Evolutionary conservation across 2,113 vertebrate genomes (phyloP).

Genomic region (Galemys pyrenaicus): DNA sequence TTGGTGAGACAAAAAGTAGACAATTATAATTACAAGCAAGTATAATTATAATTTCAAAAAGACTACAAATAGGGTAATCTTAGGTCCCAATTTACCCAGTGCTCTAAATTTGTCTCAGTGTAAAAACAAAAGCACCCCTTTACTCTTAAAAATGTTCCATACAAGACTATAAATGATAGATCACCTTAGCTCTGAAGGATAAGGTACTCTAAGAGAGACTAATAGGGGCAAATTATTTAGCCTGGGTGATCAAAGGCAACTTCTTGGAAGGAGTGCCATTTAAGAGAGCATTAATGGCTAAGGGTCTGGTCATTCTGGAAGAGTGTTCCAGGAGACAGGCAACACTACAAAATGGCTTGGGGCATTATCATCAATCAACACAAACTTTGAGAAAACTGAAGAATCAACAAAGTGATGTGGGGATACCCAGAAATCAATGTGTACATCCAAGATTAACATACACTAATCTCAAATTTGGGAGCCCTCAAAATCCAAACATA

Average conservation of each 20-base stretch:
- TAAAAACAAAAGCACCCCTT: not conserved
- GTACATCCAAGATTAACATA: not conserved
- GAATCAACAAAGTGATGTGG: not conserved
- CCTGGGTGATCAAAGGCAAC: conserved; percentile 12
- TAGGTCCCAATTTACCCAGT: not conserved
- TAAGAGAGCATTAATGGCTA: not conserved
- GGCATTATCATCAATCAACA: not conserved
- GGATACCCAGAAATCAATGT: conserved; percentile 14
- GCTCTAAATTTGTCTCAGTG: not conserved
- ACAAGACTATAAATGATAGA: not conserved
- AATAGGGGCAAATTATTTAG: not conserved
- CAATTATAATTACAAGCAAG: not conserved
- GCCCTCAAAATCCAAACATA: conserved; percentile 30
- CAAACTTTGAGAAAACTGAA: not conserved
- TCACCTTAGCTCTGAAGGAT: conserved; percentile 10
- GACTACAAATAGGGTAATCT: not conserved
- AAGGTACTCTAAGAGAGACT: not conserved
- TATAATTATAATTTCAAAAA: not conserved
- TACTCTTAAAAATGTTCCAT: not conserved
- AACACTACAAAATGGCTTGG: not conserved
- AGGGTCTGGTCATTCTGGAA: conserved; percentile 23
- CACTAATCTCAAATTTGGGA: not conserved
- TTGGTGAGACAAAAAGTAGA: not conserved
- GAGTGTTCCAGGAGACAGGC: not conserved
- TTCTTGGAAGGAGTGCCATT: not conserved